A percentile compares a stretch with the other conserved stretches of the same genome.
Conservation (phyloP, 2,888 invertebrate genomes). For the Acholoe squamosa region DNA sequence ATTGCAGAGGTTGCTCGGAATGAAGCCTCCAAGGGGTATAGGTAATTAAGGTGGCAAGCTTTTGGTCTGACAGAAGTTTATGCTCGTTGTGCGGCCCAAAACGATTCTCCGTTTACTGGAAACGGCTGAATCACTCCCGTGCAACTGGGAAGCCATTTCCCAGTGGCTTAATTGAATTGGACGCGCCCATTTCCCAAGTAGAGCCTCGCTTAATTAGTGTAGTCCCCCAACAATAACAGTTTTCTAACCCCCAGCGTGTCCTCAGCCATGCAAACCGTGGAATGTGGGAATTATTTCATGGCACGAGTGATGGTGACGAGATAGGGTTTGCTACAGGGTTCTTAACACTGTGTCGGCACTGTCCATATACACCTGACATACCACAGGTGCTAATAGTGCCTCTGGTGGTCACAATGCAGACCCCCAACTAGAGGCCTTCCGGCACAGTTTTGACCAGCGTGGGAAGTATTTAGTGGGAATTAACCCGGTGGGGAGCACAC, state of each 20-base stretch:
- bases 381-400: constrained; percentile 9
- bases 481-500: neutral
- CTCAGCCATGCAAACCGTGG: neutral
- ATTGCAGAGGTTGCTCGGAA: neutral
- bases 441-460: neutral
- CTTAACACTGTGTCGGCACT: neutral
- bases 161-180: neutral
- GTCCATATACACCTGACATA: neutral
- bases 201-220: neutral
- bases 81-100: neutral
- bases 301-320: constrained; percentile 18
- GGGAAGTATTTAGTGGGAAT: constrained; percentile 7
- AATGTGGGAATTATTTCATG: neutral
- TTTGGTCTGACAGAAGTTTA: neutral
- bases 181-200: neutral
- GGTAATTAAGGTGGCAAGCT: constrained; percentile 18
- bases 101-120: neutral
- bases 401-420: neutral
- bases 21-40: neutral
- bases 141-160: neutral
- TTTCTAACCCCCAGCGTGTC: neutral
- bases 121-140: neutral
- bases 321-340: neutral
- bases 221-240: neutral
- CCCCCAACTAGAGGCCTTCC: constrained; percentile 11